Evolutionary conservation across 2,113 vertebrate genomes (phyloP).

Genomic region (Alligator mississippiensis): DNA sequence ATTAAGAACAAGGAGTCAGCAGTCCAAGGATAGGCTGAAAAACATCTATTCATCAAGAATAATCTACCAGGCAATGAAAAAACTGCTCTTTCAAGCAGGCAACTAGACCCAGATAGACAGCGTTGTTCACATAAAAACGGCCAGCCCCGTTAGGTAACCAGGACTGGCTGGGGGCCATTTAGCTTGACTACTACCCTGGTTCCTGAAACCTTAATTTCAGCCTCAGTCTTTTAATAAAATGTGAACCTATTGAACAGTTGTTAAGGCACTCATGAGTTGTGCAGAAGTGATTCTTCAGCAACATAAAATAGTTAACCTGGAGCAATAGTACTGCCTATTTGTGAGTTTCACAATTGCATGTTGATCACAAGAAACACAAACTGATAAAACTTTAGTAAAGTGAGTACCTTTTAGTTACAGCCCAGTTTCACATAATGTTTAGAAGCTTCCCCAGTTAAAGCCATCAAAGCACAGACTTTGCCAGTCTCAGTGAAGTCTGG

Average conservation of each 20-base stretch:
- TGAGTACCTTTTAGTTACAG: conserved; percentile 48
- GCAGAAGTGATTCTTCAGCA: neutral
- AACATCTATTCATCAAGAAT: no score
- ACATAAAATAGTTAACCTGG: neutral
- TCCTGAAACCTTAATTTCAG: neutral
- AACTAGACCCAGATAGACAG: no score
- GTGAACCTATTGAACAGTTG: neutral
- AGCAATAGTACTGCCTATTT: neutral
- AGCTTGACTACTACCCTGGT: no score
- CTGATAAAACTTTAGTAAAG: conserved; percentile 38
- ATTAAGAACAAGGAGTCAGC: no score
- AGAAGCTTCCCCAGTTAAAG: conserved; percentile 61
- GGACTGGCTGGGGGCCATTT: no score
- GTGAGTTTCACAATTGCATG: neutral
- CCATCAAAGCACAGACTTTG: conserved; percentile 66
- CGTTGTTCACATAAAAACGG: no score
- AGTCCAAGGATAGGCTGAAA: no score
- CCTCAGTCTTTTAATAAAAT: neutral
- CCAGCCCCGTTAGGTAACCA: no score
- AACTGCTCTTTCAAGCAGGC: no score
- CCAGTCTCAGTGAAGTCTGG: conserved; percentile 30
- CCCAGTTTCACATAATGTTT: conserved; percentile 51
- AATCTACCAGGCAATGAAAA: no score
- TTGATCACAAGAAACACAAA: neutral
- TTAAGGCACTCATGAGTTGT: neutral